These are phyloP conservation scores for Oeneis ivallda DNA, from an alignment of 2,888 invertebrate genomes.

Conservation along the genomic window DNA sequence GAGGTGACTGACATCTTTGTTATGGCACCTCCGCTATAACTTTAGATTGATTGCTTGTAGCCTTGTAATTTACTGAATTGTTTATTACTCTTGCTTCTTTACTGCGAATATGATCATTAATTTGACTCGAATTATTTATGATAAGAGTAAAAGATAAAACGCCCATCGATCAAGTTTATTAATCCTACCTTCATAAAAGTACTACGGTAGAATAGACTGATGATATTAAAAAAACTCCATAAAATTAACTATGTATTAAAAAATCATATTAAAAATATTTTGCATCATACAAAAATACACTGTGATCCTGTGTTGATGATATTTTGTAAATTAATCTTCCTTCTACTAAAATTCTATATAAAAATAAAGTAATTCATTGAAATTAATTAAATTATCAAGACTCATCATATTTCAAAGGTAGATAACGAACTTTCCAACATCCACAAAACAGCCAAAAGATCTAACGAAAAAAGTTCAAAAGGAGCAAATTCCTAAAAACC, in stretches of 20 bases:
- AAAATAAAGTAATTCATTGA: no score
- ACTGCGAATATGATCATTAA: conserved; percentile 10
- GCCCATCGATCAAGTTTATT: neutral
- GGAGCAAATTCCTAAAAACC: conserved; percentile 33
- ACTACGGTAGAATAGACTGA: no score
- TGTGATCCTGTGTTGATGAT: no score
- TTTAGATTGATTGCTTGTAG: conserved; percentile 35
- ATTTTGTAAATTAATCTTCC: no score
- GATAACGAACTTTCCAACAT: no score
- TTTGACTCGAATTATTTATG: neutral
- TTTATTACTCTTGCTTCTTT: conserved; percentile 10
- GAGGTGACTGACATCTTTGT: conserved; percentile 78
- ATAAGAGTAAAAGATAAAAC: neutral
- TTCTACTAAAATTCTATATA: no score
- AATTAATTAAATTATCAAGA: no score
- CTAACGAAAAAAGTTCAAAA: neutral
- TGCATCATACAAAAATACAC: no score
- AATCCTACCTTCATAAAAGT: neutral
- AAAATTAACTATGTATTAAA: no score
- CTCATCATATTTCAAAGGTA: no score
- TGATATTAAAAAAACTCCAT: no score
- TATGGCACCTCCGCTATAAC: conserved; percentile 45
- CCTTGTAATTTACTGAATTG: conserved; percentile 17
- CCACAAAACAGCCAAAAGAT: neutral
- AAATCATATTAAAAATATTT: no score